Conservation (phyloP, 64 coral and sea anemone genomes). For the Stylophora pistillata region DNA sequence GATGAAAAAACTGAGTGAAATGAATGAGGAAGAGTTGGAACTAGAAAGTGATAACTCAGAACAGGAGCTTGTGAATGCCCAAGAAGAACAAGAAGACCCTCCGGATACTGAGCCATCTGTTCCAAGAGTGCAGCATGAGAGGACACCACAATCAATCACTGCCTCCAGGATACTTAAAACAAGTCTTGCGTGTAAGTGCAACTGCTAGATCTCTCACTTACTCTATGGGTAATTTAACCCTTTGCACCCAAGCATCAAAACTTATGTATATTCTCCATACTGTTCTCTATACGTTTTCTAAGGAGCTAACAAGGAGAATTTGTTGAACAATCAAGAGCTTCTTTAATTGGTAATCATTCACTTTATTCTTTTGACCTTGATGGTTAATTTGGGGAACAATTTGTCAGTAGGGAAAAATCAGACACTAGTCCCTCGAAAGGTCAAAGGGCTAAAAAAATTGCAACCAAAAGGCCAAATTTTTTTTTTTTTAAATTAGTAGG, state of each 20-base stretch:
- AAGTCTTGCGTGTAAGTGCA: constrained; percentile 28
- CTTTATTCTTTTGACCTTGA: too few relatives aligned
- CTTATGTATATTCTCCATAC: neutral
- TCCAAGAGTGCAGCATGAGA: neutral
- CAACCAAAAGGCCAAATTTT: too few relatives aligned
- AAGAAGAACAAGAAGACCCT: constrained; percentile 13
- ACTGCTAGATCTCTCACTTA: too few relatives aligned
- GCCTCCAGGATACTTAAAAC: constrained; percentile 29
- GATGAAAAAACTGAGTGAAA: constrained; percentile 68
- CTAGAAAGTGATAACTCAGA: constrained; percentile 17
- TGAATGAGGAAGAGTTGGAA: constrained; percentile 64
- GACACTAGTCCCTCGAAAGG: too few relatives aligned
- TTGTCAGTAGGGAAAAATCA: too few relatives aligned
- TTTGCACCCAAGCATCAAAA: neutral
- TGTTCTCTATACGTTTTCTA: too few relatives aligned
- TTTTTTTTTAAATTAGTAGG: too few relatives aligned
- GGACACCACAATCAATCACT: constrained; percentile 22
- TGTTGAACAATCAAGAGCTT: too few relatives aligned
- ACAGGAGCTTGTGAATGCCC: neutral
- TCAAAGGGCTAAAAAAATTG: too few relatives aligned
- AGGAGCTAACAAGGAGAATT: too few relatives aligned
- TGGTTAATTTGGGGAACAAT: too few relatives aligned
- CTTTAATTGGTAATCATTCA: too few relatives aligned
- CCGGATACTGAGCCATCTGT: neutral
- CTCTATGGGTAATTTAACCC: neutral